These are phyloP conservation scores for Saccostrea cuccullata DNA, from an alignment of 1,140 invertebrate species.

Conservation along the genomic window DNA sequence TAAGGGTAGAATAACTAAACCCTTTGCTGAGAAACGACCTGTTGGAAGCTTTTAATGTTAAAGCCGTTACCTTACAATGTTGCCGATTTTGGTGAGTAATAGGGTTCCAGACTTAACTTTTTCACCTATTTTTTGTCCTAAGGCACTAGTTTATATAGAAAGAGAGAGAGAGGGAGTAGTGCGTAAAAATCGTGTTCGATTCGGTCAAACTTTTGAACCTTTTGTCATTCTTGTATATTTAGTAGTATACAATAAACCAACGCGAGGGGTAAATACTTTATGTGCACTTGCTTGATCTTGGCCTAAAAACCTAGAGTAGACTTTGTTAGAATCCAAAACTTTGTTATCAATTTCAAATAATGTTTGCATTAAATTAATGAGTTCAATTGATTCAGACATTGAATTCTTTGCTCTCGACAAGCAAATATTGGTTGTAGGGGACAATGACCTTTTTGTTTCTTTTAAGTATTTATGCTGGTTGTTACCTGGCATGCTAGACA, in stretches of 20 bases:
- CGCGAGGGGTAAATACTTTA: not conserved
- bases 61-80: not conserved
- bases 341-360: not conserved
- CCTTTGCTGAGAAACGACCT: not conserved
- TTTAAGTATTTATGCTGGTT: too few relatives aligned
- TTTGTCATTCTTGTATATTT: not conserved
- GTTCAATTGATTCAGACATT: not conserved
- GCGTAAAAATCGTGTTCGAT: not conserved
- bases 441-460: too few relatives aligned
- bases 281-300: not conserved
- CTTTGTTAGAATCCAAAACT: not conserved
- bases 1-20: not conserved
- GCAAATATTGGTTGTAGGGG: not conserved
- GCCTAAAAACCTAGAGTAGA: not conserved
- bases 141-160: too few relatives aligned
- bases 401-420: not conserved
- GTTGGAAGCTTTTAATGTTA: not conserved
- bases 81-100: slow-evolving; percentile 21
- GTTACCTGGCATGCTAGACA: too few relatives aligned
- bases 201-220: not conserved
- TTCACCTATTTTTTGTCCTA: too few relatives aligned
- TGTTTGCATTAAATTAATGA: not conserved
- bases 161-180: too few relatives aligned
- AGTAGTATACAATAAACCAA: not conserved
- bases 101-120: too few relatives aligned